Percentiles rank a stretch among this genome's conserved stretches.
phyloP scores from a whole-genome alignment of 2,888 invertebrate genomes.

The Phorcus lineatus region DNA sequence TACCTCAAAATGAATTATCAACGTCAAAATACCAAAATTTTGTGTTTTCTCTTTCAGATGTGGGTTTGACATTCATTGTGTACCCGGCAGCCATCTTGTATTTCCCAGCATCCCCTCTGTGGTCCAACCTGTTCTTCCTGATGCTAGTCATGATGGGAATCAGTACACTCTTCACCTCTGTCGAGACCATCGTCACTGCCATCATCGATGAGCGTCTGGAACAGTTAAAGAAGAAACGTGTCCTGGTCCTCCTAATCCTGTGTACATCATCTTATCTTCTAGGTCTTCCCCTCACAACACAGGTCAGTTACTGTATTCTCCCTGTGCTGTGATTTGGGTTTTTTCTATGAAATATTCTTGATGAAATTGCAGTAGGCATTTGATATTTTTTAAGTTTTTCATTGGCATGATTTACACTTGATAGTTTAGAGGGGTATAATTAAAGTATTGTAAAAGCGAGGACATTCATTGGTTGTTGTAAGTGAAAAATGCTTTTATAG shows the following conservation, averaged over 20 bases:
- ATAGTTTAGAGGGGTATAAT: too few relatives aligned
- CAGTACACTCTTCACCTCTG: slow-evolving; percentile 59
- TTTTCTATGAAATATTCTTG: too few relatives aligned
- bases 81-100: slow-evolving; percentile 64
- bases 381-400: too few relatives aligned
- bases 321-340: too few relatives aligned
- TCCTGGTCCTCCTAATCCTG: slow-evolving; percentile 80
- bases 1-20: too few relatives aligned
- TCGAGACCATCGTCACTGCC: slow-evolving; percentile 61
- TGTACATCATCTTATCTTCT: slow-evolving; percentile 83
- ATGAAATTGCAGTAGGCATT: too few relatives aligned
- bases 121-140: slow-evolving; percentile 68
- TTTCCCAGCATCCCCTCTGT: slow-evolving; percentile 62
- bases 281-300: slow-evolving; percentile 85
- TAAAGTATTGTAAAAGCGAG: too few relatives aligned
- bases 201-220: slow-evolving; percentile 58
- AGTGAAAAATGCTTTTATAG: too few relatives aligned
- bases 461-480: too few relatives aligned
- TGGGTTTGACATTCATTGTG: slow-evolving; percentile 67
- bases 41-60: slow-evolving; percentile 47
- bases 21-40: too few relatives aligned
- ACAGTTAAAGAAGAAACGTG: slow-evolving; percentile 45
- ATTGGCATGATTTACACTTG: too few relatives aligned
- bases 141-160: slow-evolving; percentile 67
- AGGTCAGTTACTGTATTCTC: slow-evolving; percentile 65